A percentile compares a stretch with the other conserved stretches of the same genome.
Conservation (phyloP, 2,113 vertebrate genomes). For the Anhinga rufa region DNA sequence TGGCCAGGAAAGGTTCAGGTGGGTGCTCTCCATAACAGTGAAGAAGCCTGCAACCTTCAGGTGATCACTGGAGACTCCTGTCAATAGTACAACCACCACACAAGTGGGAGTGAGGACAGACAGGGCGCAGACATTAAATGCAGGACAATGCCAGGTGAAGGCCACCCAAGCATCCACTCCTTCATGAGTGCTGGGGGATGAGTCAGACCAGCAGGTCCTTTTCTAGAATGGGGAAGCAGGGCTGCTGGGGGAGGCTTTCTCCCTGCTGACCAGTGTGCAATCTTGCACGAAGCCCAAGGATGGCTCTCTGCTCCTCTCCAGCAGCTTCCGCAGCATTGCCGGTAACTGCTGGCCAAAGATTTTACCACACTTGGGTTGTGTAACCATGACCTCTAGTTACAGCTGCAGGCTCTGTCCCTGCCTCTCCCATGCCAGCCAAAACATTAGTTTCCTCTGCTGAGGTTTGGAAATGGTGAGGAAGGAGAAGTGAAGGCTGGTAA, state of each 20-base stretch:
- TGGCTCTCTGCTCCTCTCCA: constrained; percentile 7
- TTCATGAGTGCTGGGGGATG: not conserved
- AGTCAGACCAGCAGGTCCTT: not conserved
- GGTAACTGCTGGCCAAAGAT: constrained; percentile 35
- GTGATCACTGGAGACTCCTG: not conserved
- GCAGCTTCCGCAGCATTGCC: constrained; percentile 54
- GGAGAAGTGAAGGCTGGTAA: not conserved
- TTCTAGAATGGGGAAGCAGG: constrained; percentile 26
- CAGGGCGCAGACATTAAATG: not conserved
- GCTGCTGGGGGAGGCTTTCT: not conserved
- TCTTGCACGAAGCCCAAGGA: not conserved
- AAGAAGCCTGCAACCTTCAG: not conserved
- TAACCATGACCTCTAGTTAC: not conserved
- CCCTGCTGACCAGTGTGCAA: constrained; percentile 34
- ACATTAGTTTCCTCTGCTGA: not conserved
- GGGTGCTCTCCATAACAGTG: not conserved
- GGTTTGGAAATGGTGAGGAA: not conserved
- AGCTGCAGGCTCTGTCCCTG: not conserved
- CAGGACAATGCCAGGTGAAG: not conserved
- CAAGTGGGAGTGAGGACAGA: not conserved
- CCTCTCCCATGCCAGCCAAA: not conserved
- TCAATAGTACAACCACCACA: not conserved
- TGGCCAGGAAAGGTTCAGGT: not conserved
- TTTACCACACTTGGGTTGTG: constrained; percentile 32
- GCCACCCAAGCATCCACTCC: not conserved